These are phyloP conservation scores for Heliconius melpomene DNA, from an alignment of 1,140 invertebrate species.

Conservation along the genomic window DNA sequence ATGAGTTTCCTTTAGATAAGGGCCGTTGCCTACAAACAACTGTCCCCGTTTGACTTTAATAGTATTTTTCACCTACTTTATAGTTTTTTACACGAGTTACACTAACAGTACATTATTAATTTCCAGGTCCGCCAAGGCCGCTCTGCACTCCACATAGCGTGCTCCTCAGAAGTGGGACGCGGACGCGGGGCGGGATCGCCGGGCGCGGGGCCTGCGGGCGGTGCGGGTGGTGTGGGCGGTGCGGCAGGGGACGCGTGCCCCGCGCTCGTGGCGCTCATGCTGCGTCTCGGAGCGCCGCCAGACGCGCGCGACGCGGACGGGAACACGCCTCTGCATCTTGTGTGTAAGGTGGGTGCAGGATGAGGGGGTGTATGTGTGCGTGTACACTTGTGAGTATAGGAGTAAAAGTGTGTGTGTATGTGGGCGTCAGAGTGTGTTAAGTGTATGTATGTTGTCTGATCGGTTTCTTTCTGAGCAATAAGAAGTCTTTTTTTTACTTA, in stretches of 20 bases:
- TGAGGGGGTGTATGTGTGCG: too few species aligned
- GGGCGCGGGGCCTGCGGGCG: conserved; percentile 91
- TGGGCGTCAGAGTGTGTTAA: too few species aligned
- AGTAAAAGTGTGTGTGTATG: too few species aligned
- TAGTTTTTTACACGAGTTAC: too few species aligned
- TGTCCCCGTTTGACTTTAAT: too few species aligned
- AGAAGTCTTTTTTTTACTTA: too few species aligned
- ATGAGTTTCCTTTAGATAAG: too few species aligned
- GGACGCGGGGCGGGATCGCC: conserved; percentile 76
- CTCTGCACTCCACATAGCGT: background rate
- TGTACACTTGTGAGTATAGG: background rate
- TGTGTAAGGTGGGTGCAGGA: conserved; percentile 74
- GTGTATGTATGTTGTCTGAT: too few species aligned
- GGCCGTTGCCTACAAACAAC: too few species aligned
- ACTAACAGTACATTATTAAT: too few species aligned
- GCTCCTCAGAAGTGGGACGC: background rate
- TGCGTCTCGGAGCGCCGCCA: conserved; percentile 91
- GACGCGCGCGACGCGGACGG: conserved; percentile 88
- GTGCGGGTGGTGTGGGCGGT: conserved; percentile 85
- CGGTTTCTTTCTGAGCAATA: too few species aligned
- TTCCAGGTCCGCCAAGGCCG: background rate
- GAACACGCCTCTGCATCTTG: conserved; percentile 92
- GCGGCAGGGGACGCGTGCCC: conserved; percentile 85
- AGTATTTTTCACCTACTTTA: too few species aligned
- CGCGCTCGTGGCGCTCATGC: conserved; percentile 86